These are phyloP conservation scores for Erpornis zantholeuca DNA, from an alignment of 2,113 vertebrate species.

Conservation along the genomic window DNA sequence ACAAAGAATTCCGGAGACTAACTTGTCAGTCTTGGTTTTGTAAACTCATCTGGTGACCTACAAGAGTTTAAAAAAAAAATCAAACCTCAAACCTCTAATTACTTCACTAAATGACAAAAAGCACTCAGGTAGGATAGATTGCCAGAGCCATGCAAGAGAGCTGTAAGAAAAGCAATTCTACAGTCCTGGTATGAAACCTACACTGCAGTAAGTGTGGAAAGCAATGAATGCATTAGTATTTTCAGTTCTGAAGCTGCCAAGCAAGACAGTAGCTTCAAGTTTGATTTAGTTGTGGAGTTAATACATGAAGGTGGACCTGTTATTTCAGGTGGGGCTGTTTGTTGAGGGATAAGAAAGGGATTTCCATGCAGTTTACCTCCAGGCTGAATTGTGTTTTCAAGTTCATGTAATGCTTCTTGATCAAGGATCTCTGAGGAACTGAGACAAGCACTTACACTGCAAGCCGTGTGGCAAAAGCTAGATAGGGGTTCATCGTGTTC, in stretches of 20 bases:
- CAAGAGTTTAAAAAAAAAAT: neutral
- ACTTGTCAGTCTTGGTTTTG: conserved; percentile 62
- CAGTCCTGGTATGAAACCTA: neutral
- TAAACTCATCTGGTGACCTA: conserved; percentile 76
- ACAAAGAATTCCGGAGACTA: conserved; percentile 65
- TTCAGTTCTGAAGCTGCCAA: conserved; percentile 1
- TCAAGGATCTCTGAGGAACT: conserved; percentile 70
- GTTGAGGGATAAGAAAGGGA: neutral
- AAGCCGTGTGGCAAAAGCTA: conserved; percentile 70
- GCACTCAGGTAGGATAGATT: neutral
- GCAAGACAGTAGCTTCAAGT: neutral
- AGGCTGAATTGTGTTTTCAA: conserved; percentile 73
- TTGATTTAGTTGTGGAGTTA: neutral
- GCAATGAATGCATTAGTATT: conserved; percentile 6
- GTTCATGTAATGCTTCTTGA: conserved; percentile 65
- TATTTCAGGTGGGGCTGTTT: neutral
- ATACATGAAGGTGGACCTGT: neutral
- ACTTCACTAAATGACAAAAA: neutral
- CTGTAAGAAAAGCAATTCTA: neutral
- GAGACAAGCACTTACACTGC: conserved; percentile 70
- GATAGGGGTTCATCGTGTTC: conserved; percentile 74
- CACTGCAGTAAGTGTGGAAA: neutral
- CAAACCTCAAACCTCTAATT: neutral
- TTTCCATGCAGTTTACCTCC: conserved; percentile 72
- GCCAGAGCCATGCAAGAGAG: neutral